A percentile compares a stretch with the other conserved stretches of the same genome.
Evolutionary conservation across 2,797 vertebrate genomes (phyloP).

Genomic region (Eurystomus glaucurus): DNA sequence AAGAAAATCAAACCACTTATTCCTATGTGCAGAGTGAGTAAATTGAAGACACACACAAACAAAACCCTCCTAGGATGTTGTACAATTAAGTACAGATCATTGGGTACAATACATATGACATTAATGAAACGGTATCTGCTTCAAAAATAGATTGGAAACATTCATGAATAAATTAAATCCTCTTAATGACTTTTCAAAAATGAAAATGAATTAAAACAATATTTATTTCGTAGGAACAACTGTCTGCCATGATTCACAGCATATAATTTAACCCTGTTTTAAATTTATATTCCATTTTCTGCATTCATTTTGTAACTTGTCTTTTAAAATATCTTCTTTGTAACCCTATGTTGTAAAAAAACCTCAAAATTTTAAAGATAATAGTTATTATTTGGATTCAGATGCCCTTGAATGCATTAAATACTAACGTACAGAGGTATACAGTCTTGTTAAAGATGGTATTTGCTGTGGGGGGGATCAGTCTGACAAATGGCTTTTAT

Average conservation of each 20-base stretch:
- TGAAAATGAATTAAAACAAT: slow-evolving; percentile 59
- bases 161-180: slow-evolving; percentile 61
- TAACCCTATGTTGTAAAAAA: not conserved
- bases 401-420: slow-evolving; percentile 19
- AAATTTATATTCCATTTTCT: slow-evolving; percentile 29
- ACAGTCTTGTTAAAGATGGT: not conserved
- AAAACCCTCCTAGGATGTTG: slow-evolving; percentile 55
- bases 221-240: slow-evolving; percentile 36
- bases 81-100: slow-evolving; percentile 66
- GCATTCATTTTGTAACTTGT: not conserved
- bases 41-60: slow-evolving; percentile 67
- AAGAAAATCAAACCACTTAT: slow-evolving; percentile 62
- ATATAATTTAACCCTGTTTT: slow-evolving; percentile 16
- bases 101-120: slow-evolving; percentile 63
- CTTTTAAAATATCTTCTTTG: not conserved
- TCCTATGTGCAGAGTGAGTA: slow-evolving; percentile 49
- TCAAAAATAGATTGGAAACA: slow-evolving; percentile 72
- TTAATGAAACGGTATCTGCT: slow-evolving; percentile 69
- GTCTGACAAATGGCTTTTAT: slow-evolving; percentile 13
- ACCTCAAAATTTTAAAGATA: not conserved
- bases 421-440: not conserved
- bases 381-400: not conserved
- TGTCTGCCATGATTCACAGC: not conserved
- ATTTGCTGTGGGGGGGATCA: not conserved
- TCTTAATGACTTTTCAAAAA: slow-evolving; percentile 64